Conservation (phyloP, 2,113 vertebrate species). For the Nycticorax nycticorax region DNA sequence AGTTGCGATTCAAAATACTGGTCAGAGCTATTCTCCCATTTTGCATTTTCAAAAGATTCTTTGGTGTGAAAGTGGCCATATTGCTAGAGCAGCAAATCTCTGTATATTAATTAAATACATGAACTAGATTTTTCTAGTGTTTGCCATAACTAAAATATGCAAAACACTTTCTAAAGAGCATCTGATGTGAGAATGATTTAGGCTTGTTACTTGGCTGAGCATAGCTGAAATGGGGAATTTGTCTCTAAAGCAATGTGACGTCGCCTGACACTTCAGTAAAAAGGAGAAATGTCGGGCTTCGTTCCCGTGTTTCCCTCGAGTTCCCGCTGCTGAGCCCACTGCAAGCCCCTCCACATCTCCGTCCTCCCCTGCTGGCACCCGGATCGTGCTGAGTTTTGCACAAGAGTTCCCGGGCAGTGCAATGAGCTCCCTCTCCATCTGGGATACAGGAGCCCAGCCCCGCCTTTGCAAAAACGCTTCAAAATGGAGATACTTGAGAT, state of each 20-base stretch:
- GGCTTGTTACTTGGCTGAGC: background rate
- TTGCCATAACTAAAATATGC: background rate
- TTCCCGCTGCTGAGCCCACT: background rate
- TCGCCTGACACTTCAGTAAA: background rate
- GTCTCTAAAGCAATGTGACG: background rate
- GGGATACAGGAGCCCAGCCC: background rate
- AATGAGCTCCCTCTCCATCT: fast-evolving
- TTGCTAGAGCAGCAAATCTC: background rate
- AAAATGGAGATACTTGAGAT: background rate
- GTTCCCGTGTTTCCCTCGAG: background rate
- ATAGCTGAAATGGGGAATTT: background rate
- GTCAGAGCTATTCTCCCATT: background rate
- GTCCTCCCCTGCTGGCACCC: background rate
- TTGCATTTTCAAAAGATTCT: background rate
- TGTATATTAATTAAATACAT: background rate
- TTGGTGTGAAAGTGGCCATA: conserved; percentile 16
- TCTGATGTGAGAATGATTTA: background rate
- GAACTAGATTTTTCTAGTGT: background rate
- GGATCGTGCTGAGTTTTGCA: fast-evolving
- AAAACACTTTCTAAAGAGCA: background rate
- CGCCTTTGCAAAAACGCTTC: background rate
- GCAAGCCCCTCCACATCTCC: background rate
- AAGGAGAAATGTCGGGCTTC: background rate
- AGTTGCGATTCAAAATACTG: background rate
- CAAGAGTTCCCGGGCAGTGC: background rate